Evolutionary conservation across 2,888 invertebrate genomes (phyloP).

Genomic region (Campoletis raptor): DNA sequence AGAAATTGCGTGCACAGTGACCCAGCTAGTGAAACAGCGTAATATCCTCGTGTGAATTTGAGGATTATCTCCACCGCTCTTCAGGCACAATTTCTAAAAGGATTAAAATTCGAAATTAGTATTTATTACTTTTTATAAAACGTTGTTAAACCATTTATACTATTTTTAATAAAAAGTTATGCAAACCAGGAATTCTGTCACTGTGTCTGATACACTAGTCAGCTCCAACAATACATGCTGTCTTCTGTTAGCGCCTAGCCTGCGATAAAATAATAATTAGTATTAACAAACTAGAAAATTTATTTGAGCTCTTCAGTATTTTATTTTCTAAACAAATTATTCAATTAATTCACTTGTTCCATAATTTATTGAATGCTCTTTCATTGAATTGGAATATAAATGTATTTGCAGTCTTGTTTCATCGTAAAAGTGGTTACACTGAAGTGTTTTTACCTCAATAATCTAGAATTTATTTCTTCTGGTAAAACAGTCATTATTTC

Average conservation of each 20-base stretch:
- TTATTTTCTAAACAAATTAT: not conserved
- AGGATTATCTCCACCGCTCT: constrained; percentile 88
- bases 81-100: constrained; percentile 89
- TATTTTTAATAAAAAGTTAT: constrained; percentile 3
- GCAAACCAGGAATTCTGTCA: constrained; percentile 91
- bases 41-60: constrained; percentile 91
- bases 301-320: not conserved
- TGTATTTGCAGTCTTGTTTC: not conserved
- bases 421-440: no score
- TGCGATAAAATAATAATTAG: constrained; percentile 54
- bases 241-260: constrained; percentile 95
- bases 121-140: not conserved
- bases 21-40: constrained; percentile 96
- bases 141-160: not conserved
- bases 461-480: constrained; percentile 96
- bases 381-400: not conserved
- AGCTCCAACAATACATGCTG: constrained; percentile 94
- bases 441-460: constrained; percentile 85
- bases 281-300: not conserved
- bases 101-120: constrained; percentile 31
- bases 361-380: not conserved
- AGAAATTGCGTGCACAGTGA: constrained; percentile 93
- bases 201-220: constrained; percentile 90
- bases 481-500: constrained; percentile 97
- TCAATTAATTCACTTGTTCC: not conserved